Base-by-base conservation (phyloP, 2,888 invertebrate genomes). In the Metopia argyrocephala region DNA sequence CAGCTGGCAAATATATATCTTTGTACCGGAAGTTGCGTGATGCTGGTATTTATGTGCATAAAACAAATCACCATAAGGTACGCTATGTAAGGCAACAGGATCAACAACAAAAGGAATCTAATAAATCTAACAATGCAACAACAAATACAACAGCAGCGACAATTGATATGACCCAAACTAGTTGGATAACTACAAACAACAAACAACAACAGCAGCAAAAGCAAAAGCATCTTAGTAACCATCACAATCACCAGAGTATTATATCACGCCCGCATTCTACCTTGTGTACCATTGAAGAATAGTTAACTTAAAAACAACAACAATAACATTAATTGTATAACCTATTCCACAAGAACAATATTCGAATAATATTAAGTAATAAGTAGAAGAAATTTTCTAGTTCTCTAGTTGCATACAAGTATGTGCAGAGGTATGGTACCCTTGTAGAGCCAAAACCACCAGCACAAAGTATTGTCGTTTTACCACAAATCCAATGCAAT, bases 1-100 rank as follows among this genome's bases (percentile, higher is more conserved):
- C 95, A 23, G 96, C 96, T 57, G 94, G 96, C 62, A 96, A 96
- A 91, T 97, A 96, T 89, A 95, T 96, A 84, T 94, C 94, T 1
- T 91, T 97, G 45, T 96, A 95, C 89, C 93, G 96, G 85, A 94
- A 94, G 88, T 91, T 97, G 50, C 92, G 92, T 79, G 91, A 91
- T 83, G 88, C 88, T 81, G 91, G 92, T 25, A 89, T 91, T 85
- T 93, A 92, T 87, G 89, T 93, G 62, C 92, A 93, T 86, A 86
- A 75, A n/a, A 81, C 87, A 38, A 87, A 84, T 82, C 71, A 65
- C 6, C 69, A 78, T 15, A 81, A 78, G 74, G 21, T 74, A 57
- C 70, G 75, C 3, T 54, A 61, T 38, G 15, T 78, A 65, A 38
- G 70, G 54, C 78, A 84, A 56, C 83, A 78, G 18, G 62, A 82